Conservation (phyloP, 2,113 vertebrate species). For the Mixornis gularis region DNA sequence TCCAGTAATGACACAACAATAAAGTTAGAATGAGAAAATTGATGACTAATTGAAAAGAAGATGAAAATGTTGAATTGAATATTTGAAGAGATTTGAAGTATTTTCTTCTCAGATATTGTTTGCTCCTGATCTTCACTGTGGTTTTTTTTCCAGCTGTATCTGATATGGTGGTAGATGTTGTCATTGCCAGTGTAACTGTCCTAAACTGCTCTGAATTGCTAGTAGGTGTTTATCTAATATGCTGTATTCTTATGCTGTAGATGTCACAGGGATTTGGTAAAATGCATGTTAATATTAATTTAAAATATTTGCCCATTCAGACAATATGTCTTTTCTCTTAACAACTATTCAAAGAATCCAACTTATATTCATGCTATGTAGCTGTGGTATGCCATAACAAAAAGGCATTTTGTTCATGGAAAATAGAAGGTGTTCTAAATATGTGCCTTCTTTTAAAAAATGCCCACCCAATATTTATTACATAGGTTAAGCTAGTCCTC, state of each 20-base stretch:
- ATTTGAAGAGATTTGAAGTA: background rate
- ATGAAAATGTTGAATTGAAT: background rate
- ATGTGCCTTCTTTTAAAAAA: background rate
- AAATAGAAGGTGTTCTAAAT: background rate
- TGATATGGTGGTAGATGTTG: background rate
- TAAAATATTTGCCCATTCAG: background rate
- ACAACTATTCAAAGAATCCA: background rate
- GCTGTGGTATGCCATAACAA: accelerated
- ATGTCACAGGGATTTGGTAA: background rate
- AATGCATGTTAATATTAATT: background rate
- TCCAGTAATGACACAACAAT: background rate
- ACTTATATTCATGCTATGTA: background rate
- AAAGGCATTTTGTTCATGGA: background rate
- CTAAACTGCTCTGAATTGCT: background rate
- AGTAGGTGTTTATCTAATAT: background rate
- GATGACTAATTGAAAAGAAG: background rate
- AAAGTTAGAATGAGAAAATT: background rate
- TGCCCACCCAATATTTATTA: background rate
- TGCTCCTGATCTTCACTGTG: accelerated
- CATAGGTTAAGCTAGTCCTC: background rate
- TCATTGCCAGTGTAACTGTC: background rate
- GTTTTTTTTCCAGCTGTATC: background rate
- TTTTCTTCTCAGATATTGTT: background rate
- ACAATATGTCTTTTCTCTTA: background rate
- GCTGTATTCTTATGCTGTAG: background rate